Evolutionary conservation across 1,140 invertebrate species (phyloP), one percentile per base, ranked within the genome.

Genomic region (Pseudomyrmex gracilis): DNA sequence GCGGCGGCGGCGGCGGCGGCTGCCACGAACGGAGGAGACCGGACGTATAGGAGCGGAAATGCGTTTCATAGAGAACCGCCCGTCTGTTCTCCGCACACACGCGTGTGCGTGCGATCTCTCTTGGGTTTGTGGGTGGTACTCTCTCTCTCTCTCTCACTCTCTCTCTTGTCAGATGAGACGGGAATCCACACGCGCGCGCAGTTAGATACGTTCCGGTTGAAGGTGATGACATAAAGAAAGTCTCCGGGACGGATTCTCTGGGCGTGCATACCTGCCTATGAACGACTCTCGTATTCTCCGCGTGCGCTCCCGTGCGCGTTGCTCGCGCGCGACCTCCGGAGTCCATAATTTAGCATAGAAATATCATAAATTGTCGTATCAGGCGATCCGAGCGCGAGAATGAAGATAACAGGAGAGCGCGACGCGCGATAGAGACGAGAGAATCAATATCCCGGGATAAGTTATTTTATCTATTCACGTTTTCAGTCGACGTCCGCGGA

Each of bases 41-140:
- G 58, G 85, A 82, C 80, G 76, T 60, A 64, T 60, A 64, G n/a
- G 60, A 55, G 74, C 63, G 74, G 87, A 87, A 87, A 88, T 63
- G 73, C 86, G 73, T 73, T 78, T 85, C 61, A 73, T 73, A 67
- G 63, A 34, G 34, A 34, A 43, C 45, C 61, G 49, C 34, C 66
- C 43, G 61, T 34, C 34, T 34, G 24, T 3, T 15, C 20, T 5
- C 9, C 17, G 15, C 15, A 12, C 20, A 24, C 58, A 15, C 13
- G 64, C 10, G n/a, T 43, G 15, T 60, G 53, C 20, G 20, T 51
- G 53, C 43, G 58, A n/a, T n/a, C n/a, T n/a, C 49, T 13, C 20
- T 53, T 45, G 9, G 12, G n/a, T 34, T 70, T 49, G 76, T 70
- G 53, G 76, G 64, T 78, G 76, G 64, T 47, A 80, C 76, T 9